phyloP scores from a whole-genome alignment of 2,113 vertebrate genomes.

The Sinocyclocheilus anshuiensis region DNA sequence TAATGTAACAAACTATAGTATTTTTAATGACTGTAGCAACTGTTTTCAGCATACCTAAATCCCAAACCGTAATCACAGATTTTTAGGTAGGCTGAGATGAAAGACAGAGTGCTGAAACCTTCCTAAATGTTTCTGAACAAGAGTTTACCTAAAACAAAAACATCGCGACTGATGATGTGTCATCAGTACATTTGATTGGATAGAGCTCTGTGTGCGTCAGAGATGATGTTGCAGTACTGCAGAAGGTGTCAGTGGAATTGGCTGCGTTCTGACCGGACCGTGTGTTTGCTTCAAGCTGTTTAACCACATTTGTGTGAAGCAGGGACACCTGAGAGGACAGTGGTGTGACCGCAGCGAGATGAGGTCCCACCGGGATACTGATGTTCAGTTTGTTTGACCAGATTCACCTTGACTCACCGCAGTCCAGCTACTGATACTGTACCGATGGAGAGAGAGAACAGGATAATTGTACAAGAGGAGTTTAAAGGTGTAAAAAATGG shows the following conservation, averaged over 20 bases:
- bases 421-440: background rate
- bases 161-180: background rate
- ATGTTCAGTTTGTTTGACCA: conserved; percentile 39
- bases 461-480: background rate
- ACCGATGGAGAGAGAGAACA: background rate
- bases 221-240: conserved; percentile 4
- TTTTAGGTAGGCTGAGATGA: background rate
- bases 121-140: background rate
- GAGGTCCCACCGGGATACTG: conserved; percentile 28
- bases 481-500: background rate
- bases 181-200: background rate
- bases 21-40: background rate
- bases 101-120: background rate
- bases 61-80: background rate
- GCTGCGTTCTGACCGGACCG: background rate
- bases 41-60: background rate
- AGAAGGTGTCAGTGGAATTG: conserved; percentile 20
- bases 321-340: conserved; percentile 19
- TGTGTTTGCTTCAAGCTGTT: conserved; percentile 18
- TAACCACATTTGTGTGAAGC: conserved; percentile 35
- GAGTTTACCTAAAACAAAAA: background rate
- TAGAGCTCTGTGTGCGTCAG: conserved; percentile 6
- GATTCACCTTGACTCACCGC: conserved; percentile 32
- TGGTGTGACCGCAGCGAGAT: conserved; percentile 22
- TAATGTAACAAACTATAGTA: too few relatives aligned